A percentile compares a stretch with the other conserved stretches of the same genome.
Conservation (phyloP, 2,888 invertebrate species). For the Agrotis puta region DNA sequence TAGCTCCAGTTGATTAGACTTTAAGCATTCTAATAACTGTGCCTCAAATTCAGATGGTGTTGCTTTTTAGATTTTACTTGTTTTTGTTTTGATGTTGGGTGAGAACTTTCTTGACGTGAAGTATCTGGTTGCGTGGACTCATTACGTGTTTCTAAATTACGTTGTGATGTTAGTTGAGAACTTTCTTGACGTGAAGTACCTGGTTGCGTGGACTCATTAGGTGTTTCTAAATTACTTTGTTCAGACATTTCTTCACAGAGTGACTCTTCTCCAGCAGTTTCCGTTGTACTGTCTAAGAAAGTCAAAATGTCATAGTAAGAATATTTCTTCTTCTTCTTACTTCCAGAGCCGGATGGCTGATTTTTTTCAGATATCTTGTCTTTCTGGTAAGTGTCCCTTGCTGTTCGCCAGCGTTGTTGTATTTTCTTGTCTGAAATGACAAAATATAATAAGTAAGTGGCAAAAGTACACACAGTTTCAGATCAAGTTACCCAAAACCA, state of each 20-base stretch:
- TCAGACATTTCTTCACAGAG: background rate
- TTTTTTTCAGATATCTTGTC: constrained; percentile 3
- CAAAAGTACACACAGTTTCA: background rate
- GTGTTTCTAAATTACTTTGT: background rate
- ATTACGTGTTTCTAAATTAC: no score
- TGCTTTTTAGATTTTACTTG: background rate
- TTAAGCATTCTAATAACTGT: no score
- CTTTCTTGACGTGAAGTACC: no score
- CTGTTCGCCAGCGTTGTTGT: constrained; percentile 3
- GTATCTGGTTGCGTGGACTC: background rate
- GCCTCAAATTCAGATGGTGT: background rate
- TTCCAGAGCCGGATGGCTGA: background rate
- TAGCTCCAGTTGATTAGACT: no score
- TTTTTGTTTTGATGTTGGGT: background rate
- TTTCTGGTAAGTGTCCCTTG: background rate
- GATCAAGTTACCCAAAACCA: no score
- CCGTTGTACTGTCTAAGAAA: background rate
- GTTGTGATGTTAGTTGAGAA: no score
- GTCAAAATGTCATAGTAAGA: background rate
- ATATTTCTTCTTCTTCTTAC: background rate
- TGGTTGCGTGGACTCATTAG: no score
- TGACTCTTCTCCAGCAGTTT: background rate
- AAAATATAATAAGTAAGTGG: no score
- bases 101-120: background rate
- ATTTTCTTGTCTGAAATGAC: constrained; percentile 3